Percentiles rank a stretch among this genome's conserved stretches.
These are phyloP conservation scores for Boloria euphrosyne DNA, from an alignment of 2,888 invertebrate genomes.

Conservation along the genomic window DNA sequence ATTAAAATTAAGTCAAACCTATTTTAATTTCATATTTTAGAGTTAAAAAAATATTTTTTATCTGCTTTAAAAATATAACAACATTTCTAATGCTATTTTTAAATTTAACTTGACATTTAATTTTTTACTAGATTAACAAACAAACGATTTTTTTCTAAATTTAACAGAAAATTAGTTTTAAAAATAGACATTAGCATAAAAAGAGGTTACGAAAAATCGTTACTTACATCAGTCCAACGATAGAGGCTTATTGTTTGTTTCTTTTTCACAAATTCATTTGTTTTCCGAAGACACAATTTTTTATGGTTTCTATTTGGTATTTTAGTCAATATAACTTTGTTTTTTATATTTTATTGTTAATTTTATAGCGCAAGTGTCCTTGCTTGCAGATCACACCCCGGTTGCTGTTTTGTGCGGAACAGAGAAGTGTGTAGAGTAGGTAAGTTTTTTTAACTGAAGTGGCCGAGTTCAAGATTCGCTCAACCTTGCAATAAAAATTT, in stretches of 20 bases:
- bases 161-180: constrained; percentile 27
- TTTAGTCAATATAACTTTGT: constrained; percentile 47
- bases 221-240: constrained; percentile 54
- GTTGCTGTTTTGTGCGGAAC: constrained; percentile 62
- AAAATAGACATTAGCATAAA: constrained; percentile 50
- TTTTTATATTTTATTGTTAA: constrained; percentile 64
- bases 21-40: neutral
- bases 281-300: constrained; percentile 9
- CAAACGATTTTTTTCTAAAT: too few species aligned
- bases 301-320: constrained; percentile 7
- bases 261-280: constrained; percentile 33
- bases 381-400: constrained; percentile 73
- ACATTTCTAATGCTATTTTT: neutral
- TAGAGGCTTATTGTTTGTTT: constrained; percentile 21
- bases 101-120: constrained; percentile 7
- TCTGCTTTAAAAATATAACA: neutral
- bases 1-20: neutral
- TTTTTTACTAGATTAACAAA: too few species aligned
- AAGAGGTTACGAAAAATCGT: constrained; percentile 60
- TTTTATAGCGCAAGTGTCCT: constrained; percentile 63
- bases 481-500: constrained; percentile 1
- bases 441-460: constrained; percentile 24
- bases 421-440: constrained; percentile 53
- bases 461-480: constrained; percentile 24
- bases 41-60: neutral